Evolutionary conservation across 2,888 invertebrate species (phyloP).

Genomic region (Scelioninae gen. 2): DNA sequence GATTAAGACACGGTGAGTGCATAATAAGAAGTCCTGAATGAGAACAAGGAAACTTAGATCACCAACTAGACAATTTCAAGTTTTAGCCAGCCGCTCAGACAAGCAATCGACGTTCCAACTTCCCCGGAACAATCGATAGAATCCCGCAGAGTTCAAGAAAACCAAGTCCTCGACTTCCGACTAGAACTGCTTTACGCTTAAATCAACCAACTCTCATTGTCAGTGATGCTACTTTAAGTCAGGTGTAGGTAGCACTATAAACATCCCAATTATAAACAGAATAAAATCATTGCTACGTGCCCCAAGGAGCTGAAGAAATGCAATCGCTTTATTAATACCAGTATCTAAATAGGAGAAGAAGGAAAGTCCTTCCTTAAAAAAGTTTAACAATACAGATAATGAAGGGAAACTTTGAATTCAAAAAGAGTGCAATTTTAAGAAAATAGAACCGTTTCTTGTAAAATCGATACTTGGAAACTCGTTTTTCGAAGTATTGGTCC

Average conservation of each 20-base stretch:
- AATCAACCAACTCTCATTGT: slow-evolving; percentile 65
- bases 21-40: slow-evolving; percentile 63
- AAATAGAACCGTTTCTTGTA: slow-evolving; percentile 26
- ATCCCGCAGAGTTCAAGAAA: slow-evolving; percentile 61
- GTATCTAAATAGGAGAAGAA: background rate
- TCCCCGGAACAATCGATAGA: slow-evolving; percentile 62
- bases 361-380: background rate
- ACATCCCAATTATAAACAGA: slow-evolving; percentile 3
- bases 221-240: slow-evolving; percentile 64
- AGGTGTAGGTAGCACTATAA: background rate
- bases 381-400: slow-evolving; percentile 16
- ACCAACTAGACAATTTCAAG: slow-evolving; percentile 52
- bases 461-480: slow-evolving; percentile 36
- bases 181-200: slow-evolving; percentile 68
- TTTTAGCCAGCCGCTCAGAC: slow-evolving; percentile 60
- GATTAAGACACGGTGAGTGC: slow-evolving; percentile 65
- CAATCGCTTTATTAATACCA: background rate
- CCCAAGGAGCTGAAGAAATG: background rate
- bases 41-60: slow-evolving; percentile 54
- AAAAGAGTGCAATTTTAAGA: slow-evolving; percentile 37
- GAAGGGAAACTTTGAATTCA: slow-evolving; percentile 37
- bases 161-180: slow-evolving; percentile 62
- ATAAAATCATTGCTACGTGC: background rate
- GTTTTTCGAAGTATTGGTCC: slow-evolving; percentile 35
- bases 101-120: slow-evolving; percentile 62